Base-by-base conservation (phyloP, 2,888 invertebrate genomes). In the Dimorphilus gyrociliatus region DNA sequence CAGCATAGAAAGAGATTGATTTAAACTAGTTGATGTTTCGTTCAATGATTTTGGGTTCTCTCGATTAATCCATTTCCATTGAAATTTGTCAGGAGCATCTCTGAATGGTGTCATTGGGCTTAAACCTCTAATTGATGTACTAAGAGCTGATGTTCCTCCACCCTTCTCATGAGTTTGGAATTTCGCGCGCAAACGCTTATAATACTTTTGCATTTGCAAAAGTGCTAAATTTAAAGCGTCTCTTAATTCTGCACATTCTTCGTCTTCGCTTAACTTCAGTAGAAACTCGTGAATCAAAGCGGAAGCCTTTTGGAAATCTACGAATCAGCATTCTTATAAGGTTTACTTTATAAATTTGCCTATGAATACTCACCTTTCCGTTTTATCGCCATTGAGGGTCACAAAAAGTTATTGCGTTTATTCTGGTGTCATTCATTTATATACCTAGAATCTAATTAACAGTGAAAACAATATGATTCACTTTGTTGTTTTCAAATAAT, bases 101-200 rank as follows among this genome's bases (percentile, higher is more conserved):
- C 51, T 49, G 47, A 58, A 60, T 7, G 58, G 58, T 3, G 60
- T 60, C 56, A 59, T 53, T 10, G 60, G 58, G 41, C 58, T 58
- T 17, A 58, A 41, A 3, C 58, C 57, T 17, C 59, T 42, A 16
- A 55, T 48, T 10, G 55, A 52, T 17, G 52, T 38, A 16, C 50
- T 42, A 14, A 56, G 38, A 2, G 46, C 45, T 18, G 38, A 12
- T 17, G 16, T 36, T 10, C 16, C 32, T 23, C 17, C 17, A 19
- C 12, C 18, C 23, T 21, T 27, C 17, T 35, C 32, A 19, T 30
- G 29, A 14, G 32, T 32, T 19, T 35, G 38, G 4, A 36, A 19
- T 6, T 40, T 36, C 7, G 24, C 19, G 4, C 43, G 41, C 18
- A 55, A 35, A 23, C 39, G 25, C 17, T 55, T 42, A 39, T 58